Percentiles rank a stretch among this genome's conserved stretches.
Evolutionary conservation across 23 tunicate genomes (phyloP).

Genomic region (Clavelina lepadiformis): DNA sequence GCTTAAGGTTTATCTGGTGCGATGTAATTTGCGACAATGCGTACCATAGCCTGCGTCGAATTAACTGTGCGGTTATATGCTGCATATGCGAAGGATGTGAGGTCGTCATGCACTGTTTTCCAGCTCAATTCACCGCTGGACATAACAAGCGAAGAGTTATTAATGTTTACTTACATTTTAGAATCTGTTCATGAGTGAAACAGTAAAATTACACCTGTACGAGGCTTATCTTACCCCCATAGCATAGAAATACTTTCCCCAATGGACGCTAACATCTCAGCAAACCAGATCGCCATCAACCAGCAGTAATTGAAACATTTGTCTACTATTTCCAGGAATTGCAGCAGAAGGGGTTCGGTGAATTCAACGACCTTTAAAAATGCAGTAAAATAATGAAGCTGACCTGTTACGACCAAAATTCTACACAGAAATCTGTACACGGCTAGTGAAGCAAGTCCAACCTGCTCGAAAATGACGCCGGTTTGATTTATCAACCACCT

Average conservation of each 20-base stretch:
- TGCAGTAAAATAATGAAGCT: neutral
- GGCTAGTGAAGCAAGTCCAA: no score
- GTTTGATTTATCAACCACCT: neutral
- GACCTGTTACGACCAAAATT: no score
- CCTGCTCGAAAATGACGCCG: neutral
- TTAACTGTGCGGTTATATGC: conserved; percentile 1
- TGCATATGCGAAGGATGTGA: neutral
- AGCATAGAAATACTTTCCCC: no score
- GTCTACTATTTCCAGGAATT: conserved; percentile 12
- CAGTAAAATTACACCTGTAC: no score
- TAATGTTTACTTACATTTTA: no score
- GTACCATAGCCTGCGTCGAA: conserved; percentile 1
- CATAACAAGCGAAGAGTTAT: no score
- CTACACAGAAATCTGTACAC: no score
- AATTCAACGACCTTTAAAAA: conserved; percentile 7
- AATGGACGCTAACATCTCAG: neutral
- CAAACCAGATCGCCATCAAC: neutral
- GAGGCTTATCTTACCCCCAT: no score
- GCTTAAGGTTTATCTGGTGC: conserved; percentile 22
- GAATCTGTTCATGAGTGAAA: no score
- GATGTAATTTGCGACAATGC: conserved; percentile 5
- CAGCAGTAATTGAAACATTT: neutral
- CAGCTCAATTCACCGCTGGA: conserved; percentile 12
- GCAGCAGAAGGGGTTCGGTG: neutral
- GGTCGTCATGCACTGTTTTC: conserved; percentile 4